These are phyloP conservation scores for Euborellia annulipes DNA, from an alignment of 1,140 invertebrate species.

Conservation along the genomic window DNA sequence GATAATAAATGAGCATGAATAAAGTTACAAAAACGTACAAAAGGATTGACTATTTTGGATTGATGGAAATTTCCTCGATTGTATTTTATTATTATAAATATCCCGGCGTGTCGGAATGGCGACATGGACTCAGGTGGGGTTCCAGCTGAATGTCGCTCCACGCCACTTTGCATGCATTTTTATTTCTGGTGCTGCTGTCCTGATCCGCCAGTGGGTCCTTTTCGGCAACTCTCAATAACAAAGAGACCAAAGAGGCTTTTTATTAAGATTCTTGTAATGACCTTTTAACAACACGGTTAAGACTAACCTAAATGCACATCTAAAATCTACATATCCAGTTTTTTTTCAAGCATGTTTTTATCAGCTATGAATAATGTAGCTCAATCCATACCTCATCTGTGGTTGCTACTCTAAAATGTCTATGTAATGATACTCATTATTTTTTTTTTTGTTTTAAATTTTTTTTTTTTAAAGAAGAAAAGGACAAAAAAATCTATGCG, in stretches of 20 bases:
- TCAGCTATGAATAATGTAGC: conserved; percentile 7
- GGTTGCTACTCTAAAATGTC: conserved; percentile 8
- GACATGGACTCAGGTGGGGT: no score
- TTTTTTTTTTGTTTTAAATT: conserved; percentile 4
- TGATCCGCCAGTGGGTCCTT: no score
- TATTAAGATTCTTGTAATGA: conserved; percentile 10
- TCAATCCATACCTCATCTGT: conserved; percentile 9
- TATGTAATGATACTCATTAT: conserved; percentile 1
- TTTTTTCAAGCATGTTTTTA: conserved; percentile 11
- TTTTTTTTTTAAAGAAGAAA: conserved; percentile 8
- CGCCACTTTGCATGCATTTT: no score
- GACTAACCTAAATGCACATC: conserved; percentile 18
- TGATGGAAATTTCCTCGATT: no score
- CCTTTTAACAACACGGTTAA: conserved; percentile 16
- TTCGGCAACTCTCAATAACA: conserved; percentile 7
- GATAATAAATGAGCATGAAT: no score
- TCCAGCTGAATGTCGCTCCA: no score
- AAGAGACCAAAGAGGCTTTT: conserved; percentile 11
- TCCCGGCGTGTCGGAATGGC: no score
- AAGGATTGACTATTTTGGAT: no score
- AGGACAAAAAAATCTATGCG: conserved; percentile 10
- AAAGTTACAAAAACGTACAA: no score
- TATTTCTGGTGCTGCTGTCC: no score
- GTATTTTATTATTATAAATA: no score
- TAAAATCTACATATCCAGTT: conserved; percentile 17